Conservation (phyloP, 2,113 vertebrate species). For the Gavia stellata region DNA sequence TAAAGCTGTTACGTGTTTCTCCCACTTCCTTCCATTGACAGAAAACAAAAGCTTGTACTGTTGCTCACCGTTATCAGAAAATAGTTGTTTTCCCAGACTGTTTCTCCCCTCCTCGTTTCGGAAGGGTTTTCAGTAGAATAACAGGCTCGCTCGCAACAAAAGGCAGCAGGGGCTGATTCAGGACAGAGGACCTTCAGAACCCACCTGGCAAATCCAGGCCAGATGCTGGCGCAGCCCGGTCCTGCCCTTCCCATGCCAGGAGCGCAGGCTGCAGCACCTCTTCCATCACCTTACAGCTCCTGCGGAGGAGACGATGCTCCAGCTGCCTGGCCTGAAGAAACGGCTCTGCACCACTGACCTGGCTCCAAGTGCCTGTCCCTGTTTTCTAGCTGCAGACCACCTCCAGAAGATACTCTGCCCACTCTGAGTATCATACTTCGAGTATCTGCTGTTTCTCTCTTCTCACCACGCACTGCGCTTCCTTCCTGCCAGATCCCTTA, state of each 20-base stretch:
- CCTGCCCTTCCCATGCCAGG: background rate
- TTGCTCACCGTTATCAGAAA: background rate
- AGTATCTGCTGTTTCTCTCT: background rate
- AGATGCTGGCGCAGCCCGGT: accelerated
- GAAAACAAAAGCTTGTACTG: slow-evolving; percentile 12
- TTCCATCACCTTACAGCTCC: background rate
- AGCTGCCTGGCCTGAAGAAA: background rate
- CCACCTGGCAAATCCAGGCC: background rate
- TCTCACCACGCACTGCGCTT: background rate
- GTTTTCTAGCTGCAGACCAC: background rate
- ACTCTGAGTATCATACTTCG: background rate
- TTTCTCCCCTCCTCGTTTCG: background rate
- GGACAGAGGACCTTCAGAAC: background rate
- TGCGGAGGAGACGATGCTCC: accelerated
- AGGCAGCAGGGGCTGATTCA: background rate
- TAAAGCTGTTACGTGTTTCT: background rate
- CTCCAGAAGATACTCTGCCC: background rate
- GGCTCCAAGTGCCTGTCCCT: background rate
- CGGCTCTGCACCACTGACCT: accelerated
- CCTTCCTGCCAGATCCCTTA: slow-evolving; percentile 12
- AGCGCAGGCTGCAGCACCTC: accelerated
- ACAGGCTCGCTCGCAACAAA: background rate
- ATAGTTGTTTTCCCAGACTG: background rate
- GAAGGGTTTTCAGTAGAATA: background rate
- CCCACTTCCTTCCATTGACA: slow-evolving; percentile 42